These are phyloP conservation scores for Andrena dorsata DNA, from an alignment of 2,888 invertebrate genomes.

Conservation along the genomic window DNA sequence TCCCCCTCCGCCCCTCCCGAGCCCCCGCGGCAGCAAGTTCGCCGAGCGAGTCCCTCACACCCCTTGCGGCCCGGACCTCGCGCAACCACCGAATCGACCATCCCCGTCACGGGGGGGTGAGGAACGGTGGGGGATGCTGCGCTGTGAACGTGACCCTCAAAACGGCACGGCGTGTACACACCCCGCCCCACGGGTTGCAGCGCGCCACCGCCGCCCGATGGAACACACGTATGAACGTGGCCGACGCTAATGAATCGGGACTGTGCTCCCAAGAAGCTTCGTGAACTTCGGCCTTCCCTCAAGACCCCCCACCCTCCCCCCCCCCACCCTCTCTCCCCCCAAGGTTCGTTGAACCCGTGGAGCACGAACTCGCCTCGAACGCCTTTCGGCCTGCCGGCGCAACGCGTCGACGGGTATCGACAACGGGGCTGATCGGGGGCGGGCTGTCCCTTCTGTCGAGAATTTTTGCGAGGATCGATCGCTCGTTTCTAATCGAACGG, in stretches of 20 bases:
- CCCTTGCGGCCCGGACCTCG: constrained; percentile 82
- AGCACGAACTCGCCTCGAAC: constrained; percentile 21
- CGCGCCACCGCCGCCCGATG: constrained; percentile 1
- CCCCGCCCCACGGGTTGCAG: constrained; percentile 37
- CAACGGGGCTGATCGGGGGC: neutral
- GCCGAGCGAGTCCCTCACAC: constrained; percentile 53
- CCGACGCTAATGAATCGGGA: constrained; percentile 63
- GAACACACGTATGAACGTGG: constrained; percentile 53
- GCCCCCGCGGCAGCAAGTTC: constrained; percentile 49
- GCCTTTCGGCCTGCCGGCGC: constrained; percentile 25
- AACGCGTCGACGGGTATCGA: constrained; percentile 29
- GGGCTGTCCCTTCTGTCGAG: neutral
- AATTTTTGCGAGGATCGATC: neutral
- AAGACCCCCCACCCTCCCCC: constrained; percentile 41
- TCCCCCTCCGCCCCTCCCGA: constrained; percentile 28
- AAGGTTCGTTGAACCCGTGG: constrained; percentile 51
- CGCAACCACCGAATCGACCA: constrained; percentile 82
- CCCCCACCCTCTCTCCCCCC: no score
- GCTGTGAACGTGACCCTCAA: constrained; percentile 85
- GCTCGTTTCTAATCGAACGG: neutral
- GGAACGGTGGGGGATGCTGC: constrained; percentile 75
- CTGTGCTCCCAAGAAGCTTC: constrained; percentile 57
- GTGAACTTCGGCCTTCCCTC: constrained; percentile 57
- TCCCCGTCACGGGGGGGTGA: constrained; percentile 69
- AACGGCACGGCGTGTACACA: constrained; percentile 78